Percentiles rank a stretch among this genome's conserved stretches.
phyloP scores from a whole-genome alignment of 2,888 invertebrate genomes.

The Lymantria dispar region DNA sequence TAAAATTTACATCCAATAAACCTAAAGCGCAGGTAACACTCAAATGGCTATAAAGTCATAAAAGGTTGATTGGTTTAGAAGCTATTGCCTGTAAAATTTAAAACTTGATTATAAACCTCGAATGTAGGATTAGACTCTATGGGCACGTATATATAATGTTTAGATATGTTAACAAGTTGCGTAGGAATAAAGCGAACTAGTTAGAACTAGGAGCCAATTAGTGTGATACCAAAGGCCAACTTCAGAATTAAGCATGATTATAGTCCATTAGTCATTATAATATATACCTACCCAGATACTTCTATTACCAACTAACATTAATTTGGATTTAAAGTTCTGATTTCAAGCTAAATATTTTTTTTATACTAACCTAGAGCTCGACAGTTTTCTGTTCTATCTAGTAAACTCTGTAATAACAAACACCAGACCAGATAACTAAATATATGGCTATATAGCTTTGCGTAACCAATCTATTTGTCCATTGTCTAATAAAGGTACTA shows the following conservation, averaged over 20 bases:
- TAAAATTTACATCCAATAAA: constrained; percentile 25
- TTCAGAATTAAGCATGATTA: constrained; percentile 27
- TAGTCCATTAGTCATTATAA: neutral
- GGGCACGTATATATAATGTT: constrained; percentile 6
- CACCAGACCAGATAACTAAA: no score
- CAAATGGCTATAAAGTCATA: constrained; percentile 29
- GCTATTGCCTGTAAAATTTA: neutral
- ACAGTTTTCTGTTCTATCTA: no score
- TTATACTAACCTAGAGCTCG: no score
- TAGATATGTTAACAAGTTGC: constrained; percentile 28
- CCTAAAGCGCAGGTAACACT: constrained; percentile 25
- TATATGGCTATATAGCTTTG: no score
- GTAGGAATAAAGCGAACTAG: constrained; percentile 23
- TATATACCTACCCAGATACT: no score
- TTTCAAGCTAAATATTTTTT: no score
- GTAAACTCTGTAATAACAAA: no score
- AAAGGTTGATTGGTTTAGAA: constrained; percentile 24
- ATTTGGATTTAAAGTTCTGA: no score
- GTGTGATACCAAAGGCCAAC: constrained; percentile 21
- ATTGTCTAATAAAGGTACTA: no score
- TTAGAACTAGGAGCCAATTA: constrained; percentile 34
- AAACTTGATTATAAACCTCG: neutral
- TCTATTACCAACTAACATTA: no score
- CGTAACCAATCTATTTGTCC: no score
- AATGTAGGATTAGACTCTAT: constrained; percentile 2